Evolutionary conservation across 2,113 vertebrate species (phyloP), one percentile per base, ranked within the genome.

Genomic region (Ivindomyrus marchei): DNA sequence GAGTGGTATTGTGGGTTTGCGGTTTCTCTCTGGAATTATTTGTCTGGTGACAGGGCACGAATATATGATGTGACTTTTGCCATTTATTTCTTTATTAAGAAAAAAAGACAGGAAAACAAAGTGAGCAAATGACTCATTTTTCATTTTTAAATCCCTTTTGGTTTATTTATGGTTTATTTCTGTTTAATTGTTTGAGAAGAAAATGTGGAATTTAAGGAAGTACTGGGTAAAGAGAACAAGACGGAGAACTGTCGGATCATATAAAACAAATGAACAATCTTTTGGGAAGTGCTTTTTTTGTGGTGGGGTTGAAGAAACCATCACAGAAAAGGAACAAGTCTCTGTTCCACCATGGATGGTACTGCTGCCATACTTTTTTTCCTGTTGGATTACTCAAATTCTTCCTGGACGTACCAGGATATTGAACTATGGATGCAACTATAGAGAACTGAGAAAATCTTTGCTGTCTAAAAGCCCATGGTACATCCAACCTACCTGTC

Each of bases 101-200:
- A 89, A 91, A 90, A 93, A 91, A 93, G 89, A 90, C 84, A 90
- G 84, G 80, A 77, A 94, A 93, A 94, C 90, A 88, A 56, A 92
- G 94, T 95, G 94, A 96, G 95, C 94, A 94, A 94, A 93, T 90
- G n/a, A 94, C 93, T 94, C 92, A 21, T 89, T 89, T 91, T 90
- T 88, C 89, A 91, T 92, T 92, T 92, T 90, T 89, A 90, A 90
- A 88, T 92, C 90, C 31, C 77, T 90, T 93, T 90, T 92, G 95
- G 95, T 97, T 97, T 96, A 94, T 94, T 96, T 95, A 93, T 94
- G 91, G 90, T 93, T 89, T 92, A 92, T 91, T 87, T 88, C 90
- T 90, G 46, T 90, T 91, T 84, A 91, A 91, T 92, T 95, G 94
- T 93, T 95, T 89, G 45, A 88, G n/a, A 92, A 95, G 94, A 92